These are phyloP conservation scores for Drosophila macrospina DNA, from an alignment of 2,888 invertebrate genomes.

Conservation along the genomic window DNA sequence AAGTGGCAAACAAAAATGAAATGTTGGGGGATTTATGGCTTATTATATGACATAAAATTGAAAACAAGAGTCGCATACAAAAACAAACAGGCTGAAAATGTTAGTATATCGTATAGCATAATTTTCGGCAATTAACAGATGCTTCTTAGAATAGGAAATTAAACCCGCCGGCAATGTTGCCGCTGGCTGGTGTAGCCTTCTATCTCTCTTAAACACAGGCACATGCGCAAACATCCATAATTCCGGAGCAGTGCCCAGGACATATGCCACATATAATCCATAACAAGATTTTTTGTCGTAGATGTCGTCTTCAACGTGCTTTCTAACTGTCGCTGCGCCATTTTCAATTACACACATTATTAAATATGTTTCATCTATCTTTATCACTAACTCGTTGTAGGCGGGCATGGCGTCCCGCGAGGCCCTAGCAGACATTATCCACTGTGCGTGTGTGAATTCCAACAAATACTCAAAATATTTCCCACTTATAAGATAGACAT, in stretches of 20 bases:
- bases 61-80: conserved; percentile 21
- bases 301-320: conserved; percentile 42
- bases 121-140: conserved; percentile 47
- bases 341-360: conserved; percentile 80
- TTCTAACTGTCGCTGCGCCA: conserved; percentile 75
- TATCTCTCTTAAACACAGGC: conserved; percentile 74
- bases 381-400: conserved; percentile 10
- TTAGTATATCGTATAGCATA: conserved; percentile 43
- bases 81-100: conserved; percentile 8
- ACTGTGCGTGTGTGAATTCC: conserved; percentile 17
- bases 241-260: conserved; percentile 39
- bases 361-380: conserved; percentile 67
- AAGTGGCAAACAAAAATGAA: conserved; percentile 35
- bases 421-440: conserved; percentile 43
- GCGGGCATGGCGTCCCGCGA: conserved; percentile 58
- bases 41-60: conserved; percentile 75
- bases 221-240: conserved; percentile 33
- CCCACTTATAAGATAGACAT: conserved; percentile 73
- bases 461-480: conserved; percentile 68
- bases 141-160: conserved; percentile 26
- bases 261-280: conserved; percentile 71
- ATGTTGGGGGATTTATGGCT: conserved; percentile 69
- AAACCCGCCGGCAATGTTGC: conserved; percentile 55
- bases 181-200: conserved; percentile 60
- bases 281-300: conserved; percentile 65